Conservation (phyloP, 2,797 vertebrate genomes). For the Gambelia wislizenii region DNA sequence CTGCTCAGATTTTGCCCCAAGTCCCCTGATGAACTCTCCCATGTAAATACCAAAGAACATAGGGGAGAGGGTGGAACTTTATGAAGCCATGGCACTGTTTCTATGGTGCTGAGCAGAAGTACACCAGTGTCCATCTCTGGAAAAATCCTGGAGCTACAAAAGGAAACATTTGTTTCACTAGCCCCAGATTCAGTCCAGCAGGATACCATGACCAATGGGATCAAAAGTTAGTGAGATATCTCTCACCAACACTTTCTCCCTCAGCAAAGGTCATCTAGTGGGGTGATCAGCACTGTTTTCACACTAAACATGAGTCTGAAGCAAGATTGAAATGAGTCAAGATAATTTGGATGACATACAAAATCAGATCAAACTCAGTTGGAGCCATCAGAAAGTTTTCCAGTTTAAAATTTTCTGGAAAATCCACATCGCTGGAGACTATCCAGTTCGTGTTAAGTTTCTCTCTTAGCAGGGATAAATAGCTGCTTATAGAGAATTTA, state of each 20-base stretch:
- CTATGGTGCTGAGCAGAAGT: not conserved
- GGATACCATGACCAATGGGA: not conserved
- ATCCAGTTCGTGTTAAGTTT: not conserved
- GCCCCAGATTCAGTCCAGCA: no score
- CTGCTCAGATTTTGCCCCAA: not conserved
- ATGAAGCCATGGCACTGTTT: not conserved
- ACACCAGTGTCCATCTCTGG: not conserved
- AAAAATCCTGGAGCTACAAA: not conserved
- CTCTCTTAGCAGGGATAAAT: not conserved
- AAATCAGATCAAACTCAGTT: not conserved
- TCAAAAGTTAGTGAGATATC: not conserved
- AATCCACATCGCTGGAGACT: not conserved
- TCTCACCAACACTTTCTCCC: no score
- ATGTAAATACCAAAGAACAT: not conserved
- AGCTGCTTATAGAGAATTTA: not conserved
- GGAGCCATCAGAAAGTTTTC: not conserved
- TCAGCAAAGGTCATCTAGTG: not conserved
- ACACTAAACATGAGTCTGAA: not conserved
- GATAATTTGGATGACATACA: not conserved
- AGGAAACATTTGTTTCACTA: not conserved
- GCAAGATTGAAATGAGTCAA: not conserved
- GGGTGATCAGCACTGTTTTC: not conserved
- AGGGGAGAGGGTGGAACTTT: not conserved
- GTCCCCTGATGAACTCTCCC: not conserved
- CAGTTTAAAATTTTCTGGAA: not conserved